These are phyloP conservation scores for Microhierax caerulescens DNA, from an alignment of 2,797 vertebrate genomes.

Conservation along the genomic window DNA sequence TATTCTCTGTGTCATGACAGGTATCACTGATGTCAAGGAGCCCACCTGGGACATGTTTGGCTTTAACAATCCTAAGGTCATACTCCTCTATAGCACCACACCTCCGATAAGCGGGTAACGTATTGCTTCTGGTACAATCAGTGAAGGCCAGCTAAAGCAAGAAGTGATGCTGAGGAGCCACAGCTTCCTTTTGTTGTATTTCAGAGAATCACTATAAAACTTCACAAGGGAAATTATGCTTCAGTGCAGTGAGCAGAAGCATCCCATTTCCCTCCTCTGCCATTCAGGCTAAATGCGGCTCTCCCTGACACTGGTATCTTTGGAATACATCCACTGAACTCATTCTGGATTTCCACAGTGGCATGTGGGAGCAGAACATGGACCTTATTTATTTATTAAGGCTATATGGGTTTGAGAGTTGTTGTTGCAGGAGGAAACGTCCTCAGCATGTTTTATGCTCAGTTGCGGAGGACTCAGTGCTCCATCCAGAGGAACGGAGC, in stretches of 20 bases:
- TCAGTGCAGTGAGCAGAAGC: neutral
- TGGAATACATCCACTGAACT: constrained; percentile 18
- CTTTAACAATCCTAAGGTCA: rapidly evolving
- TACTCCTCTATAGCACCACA: neutral
- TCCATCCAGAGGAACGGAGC: neutral
- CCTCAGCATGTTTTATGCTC: neutral
- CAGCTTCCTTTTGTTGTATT: neutral
- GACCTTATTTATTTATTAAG: constrained; percentile 30
- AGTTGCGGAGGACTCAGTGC: neutral
- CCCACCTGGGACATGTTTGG: neutral
- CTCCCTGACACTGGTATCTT: neutral
- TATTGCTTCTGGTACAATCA: neutral
- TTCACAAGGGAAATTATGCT: constrained; percentile 15
- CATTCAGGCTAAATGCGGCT: neutral
- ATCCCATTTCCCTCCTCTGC: constrained; percentile 27
- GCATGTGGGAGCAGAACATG: neutral
- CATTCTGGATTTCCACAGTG: neutral
- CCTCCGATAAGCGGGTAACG: neutral
- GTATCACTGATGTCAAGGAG: neutral
- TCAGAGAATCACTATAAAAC: neutral
- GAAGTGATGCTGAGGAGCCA: neutral
- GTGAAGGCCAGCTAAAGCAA: neutral
- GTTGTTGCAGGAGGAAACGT: neutral
- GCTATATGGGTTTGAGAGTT: neutral
- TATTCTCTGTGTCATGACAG: neutral